Evolutionary conservation across 1,140 invertebrate genomes (phyloP).

Genomic region (Formica exsecta): DNA sequence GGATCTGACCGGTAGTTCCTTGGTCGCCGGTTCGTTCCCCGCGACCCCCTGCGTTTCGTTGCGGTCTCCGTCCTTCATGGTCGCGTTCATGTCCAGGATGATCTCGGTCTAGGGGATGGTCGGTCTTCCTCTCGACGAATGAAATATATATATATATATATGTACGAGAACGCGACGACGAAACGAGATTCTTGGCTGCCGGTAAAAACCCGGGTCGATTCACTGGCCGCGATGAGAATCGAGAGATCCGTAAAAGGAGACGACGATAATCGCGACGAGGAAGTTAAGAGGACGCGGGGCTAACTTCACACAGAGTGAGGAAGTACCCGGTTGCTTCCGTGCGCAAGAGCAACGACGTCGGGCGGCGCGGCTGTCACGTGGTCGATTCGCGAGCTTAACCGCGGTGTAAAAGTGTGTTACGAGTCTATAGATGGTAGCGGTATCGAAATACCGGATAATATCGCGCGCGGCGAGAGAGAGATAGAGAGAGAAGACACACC

Average conservation of each 20-base stretch:
- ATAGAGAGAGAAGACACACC: too few species aligned
- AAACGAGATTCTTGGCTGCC: neutral
- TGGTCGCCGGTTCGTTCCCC: neutral
- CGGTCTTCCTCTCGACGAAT: neutral
- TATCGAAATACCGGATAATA: neutral
- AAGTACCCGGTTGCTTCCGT: slow-evolving; percentile 1
- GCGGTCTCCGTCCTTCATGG: slow-evolving; percentile 51
- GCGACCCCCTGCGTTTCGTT: neutral
- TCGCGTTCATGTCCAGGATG: neutral
- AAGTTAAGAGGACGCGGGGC: too few species aligned
- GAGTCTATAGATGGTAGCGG: neutral
- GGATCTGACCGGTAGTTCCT: neutral
- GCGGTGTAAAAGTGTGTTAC: neutral
- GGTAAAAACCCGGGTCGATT: slow-evolving; percentile 44
- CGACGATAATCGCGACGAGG: neutral
- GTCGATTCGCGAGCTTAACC: neutral
- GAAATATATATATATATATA: neutral
- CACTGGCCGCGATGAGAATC: neutral
- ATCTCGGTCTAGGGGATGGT: neutral
- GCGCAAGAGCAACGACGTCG: neutral
- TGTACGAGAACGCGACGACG: neutral
- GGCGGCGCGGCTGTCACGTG: slow-evolving; percentile 26
- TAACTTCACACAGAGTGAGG: neutral
- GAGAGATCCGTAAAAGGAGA: neutral
- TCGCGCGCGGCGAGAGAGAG: neutral